A percentile compares a stretch with the other conserved stretches of the same genome.
These are phyloP conservation scores for Anarhynchus alexandrinus DNA, from an alignment of 2,113 vertebrate genomes.

Conservation along the genomic window DNA sequence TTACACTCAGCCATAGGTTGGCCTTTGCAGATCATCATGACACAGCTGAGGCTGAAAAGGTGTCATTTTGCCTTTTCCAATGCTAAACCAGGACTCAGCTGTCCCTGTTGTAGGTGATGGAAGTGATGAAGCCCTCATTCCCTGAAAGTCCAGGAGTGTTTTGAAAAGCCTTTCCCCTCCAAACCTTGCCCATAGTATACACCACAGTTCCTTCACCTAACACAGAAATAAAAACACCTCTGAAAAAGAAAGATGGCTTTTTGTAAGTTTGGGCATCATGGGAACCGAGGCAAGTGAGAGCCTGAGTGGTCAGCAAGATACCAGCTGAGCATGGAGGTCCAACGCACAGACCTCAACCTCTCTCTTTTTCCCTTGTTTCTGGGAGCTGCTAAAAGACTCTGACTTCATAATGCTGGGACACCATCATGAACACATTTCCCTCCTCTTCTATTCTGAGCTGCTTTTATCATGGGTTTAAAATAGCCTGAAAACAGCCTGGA, in stretches of 20 bases:
- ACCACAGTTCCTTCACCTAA: background rate
- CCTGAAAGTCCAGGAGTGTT: fast-evolving
- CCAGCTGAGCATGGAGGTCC: background rate
- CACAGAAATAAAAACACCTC: background rate
- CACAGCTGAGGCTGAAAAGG: background rate
- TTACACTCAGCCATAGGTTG: background rate
- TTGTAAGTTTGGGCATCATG: background rate
- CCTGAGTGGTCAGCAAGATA: background rate
- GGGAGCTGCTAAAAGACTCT: background rate
- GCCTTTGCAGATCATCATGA: background rate
- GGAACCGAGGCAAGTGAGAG: background rate
- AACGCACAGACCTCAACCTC: background rate
- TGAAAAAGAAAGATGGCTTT: background rate
- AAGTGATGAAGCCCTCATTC: background rate
- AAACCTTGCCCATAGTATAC: background rate
- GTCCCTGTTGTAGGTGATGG: background rate
- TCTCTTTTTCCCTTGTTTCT: background rate
- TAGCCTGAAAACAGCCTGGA: background rate
- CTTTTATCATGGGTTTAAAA: background rate
- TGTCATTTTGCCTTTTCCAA: background rate
- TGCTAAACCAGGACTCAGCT: background rate
- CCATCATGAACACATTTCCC: background rate
- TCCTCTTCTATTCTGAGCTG: background rate
- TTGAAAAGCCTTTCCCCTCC: background rate
- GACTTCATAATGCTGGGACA: background rate